phyloP scores from a whole-genome alignment of 2,888 invertebrate species.

The Caenorhabditis sinica region DNA sequence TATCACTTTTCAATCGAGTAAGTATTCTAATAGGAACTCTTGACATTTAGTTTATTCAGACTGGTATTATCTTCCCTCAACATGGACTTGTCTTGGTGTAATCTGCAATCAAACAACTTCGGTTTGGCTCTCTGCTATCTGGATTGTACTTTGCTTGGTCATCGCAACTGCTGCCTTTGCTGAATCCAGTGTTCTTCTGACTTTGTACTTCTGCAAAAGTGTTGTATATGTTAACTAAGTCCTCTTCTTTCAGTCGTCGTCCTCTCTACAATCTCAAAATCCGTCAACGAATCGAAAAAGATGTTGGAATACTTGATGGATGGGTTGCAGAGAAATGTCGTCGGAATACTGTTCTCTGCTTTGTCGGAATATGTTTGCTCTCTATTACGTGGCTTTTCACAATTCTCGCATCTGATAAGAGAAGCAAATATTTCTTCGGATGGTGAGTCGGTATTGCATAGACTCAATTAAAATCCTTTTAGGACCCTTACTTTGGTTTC shows the following conservation, averaged over 20 bases:
- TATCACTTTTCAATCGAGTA: constrained; percentile 46
- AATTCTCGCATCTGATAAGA: constrained; percentile 50
- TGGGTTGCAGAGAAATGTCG: constrained; percentile 63
- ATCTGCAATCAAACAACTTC: constrained; percentile 58
- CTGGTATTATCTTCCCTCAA: constrained; percentile 59
- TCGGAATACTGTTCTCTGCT: constrained; percentile 48
- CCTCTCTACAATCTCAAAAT: constrained; percentile 54
- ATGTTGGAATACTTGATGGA: constrained; percentile 51
- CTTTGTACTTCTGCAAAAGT: constrained; percentile 10
- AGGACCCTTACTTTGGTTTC: constrained; percentile 17
- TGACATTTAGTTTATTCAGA: constrained; percentile 21
- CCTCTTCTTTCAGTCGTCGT: constrained; percentile 44
- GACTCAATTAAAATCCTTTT: background rate
- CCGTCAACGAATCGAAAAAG: constrained; percentile 38
- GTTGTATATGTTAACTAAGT: background rate
- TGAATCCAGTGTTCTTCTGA: constrained; percentile 52
- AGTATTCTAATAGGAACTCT: background rate
- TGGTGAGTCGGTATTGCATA: constrained; percentile 2
- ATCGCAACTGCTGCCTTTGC: constrained; percentile 52
- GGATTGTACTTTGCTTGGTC: constrained; percentile 38
- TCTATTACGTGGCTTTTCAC: constrained; percentile 38
- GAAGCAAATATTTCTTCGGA: constrained; percentile 34
- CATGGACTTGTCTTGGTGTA: constrained; percentile 64
- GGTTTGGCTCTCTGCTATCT: constrained; percentile 48
- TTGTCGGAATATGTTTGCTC: constrained; percentile 27